Conservation (phyloP, 1,140 invertebrate species). For the Ceratina calcarata region DNA sequence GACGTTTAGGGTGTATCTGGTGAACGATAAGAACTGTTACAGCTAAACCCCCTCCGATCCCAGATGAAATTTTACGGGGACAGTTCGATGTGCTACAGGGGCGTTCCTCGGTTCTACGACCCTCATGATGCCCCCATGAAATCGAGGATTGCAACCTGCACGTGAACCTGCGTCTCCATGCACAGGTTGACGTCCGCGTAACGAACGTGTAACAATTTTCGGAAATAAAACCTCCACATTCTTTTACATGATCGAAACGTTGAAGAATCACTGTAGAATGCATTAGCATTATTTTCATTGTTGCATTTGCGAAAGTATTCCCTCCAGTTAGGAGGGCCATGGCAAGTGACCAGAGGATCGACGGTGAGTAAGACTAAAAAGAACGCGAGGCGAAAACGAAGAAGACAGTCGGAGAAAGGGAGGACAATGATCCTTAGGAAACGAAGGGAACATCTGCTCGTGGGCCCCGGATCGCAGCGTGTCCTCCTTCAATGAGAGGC, state of each 20-base stretch:
- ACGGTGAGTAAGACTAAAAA: not conserved
- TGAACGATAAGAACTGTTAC: not conserved
- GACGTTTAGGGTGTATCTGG: not conserved
- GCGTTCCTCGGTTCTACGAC: not conserved
- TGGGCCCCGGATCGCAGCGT: conserved; percentile 29
- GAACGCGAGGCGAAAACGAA: conserved; percentile 5
- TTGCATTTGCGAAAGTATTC: too few species aligned
- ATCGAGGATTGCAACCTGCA: conserved; percentile 1
- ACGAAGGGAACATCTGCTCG: conserved; percentile 60
- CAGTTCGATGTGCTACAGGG: not conserved
- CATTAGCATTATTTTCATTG: too few species aligned
- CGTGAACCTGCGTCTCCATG: not conserved
- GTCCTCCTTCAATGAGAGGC: conserved; percentile 66
- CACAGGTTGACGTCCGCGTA: not conserved
- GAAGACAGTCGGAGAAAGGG: conserved; percentile 23
- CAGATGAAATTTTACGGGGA: conserved; percentile 27
- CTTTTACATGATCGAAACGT: not conserved
- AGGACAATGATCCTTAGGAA: conserved; percentile 61
- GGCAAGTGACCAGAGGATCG: not conserved
- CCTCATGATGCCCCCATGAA: too few species aligned
- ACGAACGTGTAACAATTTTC: not conserved
- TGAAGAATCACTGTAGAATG: not conserved
- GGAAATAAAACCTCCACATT: not conserved
- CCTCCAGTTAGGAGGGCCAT: not conserved
- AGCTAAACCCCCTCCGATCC: not conserved